Evolutionary conservation across 2,888 invertebrate species (phyloP).

Genomic region (Netelia virgata): DNA sequence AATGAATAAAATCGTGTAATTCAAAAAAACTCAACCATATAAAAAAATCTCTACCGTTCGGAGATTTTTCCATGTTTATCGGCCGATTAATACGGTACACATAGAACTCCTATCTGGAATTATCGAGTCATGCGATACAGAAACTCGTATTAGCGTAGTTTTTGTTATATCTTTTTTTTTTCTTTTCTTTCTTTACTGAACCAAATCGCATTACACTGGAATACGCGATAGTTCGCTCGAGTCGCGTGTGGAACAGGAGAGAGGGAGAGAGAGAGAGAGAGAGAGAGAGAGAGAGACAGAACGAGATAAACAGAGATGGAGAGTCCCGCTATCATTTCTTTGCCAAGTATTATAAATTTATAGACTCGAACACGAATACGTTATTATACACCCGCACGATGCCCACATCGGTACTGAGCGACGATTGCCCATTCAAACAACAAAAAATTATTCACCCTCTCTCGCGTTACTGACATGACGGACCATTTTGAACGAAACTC

Average conservation of each 20-base stretch:
- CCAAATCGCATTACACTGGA: slow-evolving; percentile 60
- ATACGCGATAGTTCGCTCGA: slow-evolving; percentile 34
- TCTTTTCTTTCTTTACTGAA: slow-evolving; percentile 67
- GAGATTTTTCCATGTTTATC: background rate
- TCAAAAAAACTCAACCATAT: too few relatives aligned
- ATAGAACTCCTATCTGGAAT: slow-evolving; percentile 16
- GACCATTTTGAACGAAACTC: slow-evolving; percentile 32
- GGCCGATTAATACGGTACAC: slow-evolving; percentile 28
- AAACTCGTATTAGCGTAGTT: slow-evolving; percentile 13
- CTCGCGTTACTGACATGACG: background rate
- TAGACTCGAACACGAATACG: slow-evolving; percentile 74
- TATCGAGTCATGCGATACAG: slow-evolving; percentile 28
- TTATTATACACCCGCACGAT: slow-evolving; percentile 59
- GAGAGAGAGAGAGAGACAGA: slow-evolving; percentile 71
- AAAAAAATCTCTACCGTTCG: background rate
- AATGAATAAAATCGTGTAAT: too few relatives aligned
- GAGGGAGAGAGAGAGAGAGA: slow-evolving; percentile 70
- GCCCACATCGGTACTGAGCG: slow-evolving; percentile 50
- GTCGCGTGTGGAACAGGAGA: slow-evolving; percentile 58
- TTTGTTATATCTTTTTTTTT: slow-evolving; percentile 8
- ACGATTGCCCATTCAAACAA: slow-evolving; percentile 78
- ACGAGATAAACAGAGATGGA: slow-evolving; percentile 44
- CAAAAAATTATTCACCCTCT: slow-evolving; percentile 64
- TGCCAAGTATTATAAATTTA: slow-evolving; percentile 78
- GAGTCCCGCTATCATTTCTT: slow-evolving; percentile 73